These are phyloP conservation scores for Sarcophaga bullata DNA, from an alignment of 1,140 invertebrate genomes.

Conservation along the genomic window DNA sequence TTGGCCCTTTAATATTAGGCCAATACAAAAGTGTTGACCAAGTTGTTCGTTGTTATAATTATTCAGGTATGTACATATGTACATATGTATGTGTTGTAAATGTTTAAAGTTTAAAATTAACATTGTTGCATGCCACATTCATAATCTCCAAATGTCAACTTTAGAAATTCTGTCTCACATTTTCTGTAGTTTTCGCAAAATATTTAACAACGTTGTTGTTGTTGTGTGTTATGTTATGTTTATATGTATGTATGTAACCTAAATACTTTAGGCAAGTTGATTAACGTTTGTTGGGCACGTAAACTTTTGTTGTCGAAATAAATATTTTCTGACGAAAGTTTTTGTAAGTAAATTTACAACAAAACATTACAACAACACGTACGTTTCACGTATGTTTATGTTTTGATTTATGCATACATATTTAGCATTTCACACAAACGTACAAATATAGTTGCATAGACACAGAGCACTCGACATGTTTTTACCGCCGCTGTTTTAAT, in stretches of 20 bases:
- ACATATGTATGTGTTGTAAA: neutral
- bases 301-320: constrained; percentile 45
- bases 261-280: constrained; percentile 49
- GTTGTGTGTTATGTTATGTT: neutral
- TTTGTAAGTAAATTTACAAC: constrained; percentile 23
- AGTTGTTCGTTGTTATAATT: neutral
- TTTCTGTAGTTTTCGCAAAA: constrained; percentile 27
- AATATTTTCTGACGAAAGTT: constrained; percentile 36
- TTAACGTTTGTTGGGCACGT: constrained; percentile 58
- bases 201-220: neutral
- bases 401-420: constrained; percentile 12
- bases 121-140: constrained; percentile 55
- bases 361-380: neutral
- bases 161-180: constrained; percentile 57
- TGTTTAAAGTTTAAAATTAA: constrained; percentile 60
- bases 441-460: neutral
- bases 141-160: constrained; percentile 60
- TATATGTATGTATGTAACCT: constrained; percentile 8
- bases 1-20: neutral
- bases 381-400: constrained; percentile 6
- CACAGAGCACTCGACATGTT: neutral
- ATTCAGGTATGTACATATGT: neutral
- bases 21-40: neutral
- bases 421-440: neutral
- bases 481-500: too few species aligned